phyloP scores from a whole-genome alignment of 2,888 invertebrate genomes.

The Rotaria macrura region DNA sequence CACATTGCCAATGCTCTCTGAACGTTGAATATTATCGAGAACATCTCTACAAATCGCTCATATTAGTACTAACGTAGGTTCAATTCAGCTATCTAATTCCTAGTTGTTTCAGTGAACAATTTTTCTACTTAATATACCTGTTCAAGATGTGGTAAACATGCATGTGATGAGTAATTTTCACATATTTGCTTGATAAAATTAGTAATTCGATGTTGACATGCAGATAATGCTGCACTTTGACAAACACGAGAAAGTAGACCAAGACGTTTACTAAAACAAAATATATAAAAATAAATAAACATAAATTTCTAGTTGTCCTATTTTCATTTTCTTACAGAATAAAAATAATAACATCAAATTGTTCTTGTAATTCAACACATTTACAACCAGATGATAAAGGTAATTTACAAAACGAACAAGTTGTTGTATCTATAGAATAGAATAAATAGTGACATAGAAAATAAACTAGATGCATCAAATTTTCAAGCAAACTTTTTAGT shows the following conservation, averaged over 20 bases:
- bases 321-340: neutral
- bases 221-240: neutral
- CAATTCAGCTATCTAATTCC: no score
- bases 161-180: neutral
- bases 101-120: no score
- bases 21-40: no score
- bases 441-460: no score
- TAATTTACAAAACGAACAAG: conserved; percentile 17
- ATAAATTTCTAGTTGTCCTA: neutral
- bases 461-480: no score
- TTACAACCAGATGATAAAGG: neutral
- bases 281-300: neutral
- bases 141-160: neutral
- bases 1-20: no score
- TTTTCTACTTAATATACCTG: neutral
- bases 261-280: neutral
- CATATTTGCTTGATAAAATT: neutral
- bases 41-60: no score
- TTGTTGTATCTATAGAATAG: neutral
- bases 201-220: neutral
- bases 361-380: neutral
- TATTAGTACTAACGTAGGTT: no score
- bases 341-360: neutral
- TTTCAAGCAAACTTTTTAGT: neutral
- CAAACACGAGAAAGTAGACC: neutral